phyloP scores from a whole-genome alignment of 1,140 invertebrate genomes.

The Colletes latitarsis region DNA sequence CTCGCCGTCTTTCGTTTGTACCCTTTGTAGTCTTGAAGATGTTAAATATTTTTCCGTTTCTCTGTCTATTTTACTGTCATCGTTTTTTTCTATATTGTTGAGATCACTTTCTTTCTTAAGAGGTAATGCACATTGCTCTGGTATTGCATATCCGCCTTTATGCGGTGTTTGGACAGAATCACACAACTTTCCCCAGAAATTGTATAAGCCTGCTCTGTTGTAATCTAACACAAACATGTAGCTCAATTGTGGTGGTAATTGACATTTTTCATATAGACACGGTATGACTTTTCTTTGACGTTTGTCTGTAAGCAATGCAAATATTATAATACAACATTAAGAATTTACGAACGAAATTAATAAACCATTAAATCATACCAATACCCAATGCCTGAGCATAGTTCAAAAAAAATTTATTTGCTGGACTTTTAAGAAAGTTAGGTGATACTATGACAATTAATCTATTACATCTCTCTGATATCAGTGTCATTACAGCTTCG shows the following conservation, averaged over 20 bases:
- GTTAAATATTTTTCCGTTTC: background rate
- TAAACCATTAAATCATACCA: conserved; percentile 78
- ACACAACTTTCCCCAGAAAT: conserved; percentile 84
- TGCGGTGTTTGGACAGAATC: conserved; percentile 76
- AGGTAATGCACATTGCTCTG: background rate
- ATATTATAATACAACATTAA: background rate
- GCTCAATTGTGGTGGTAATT: conserved; percentile 82
- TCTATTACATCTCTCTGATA: conserved; percentile 87
- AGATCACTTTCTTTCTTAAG: background rate
- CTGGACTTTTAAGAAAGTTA: conserved; percentile 86
- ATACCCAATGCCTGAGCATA: conserved; percentile 89
- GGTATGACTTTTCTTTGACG: conserved; percentile 85
- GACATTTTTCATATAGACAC: conserved; percentile 83
- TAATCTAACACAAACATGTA: conserved; percentile 83
- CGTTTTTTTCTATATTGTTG: conserved; percentile 11
- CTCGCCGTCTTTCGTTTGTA: background rate
- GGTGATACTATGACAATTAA: conserved; percentile 88
- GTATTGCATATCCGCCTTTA: background rate
- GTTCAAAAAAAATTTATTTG: conserved; percentile 87
- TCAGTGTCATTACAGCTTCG: conserved; percentile 86
- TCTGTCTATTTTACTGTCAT: background rate
- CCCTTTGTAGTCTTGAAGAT: background rate
- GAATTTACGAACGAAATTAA: background rate
- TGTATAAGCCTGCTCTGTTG: conserved; percentile 80
- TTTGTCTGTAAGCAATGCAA: conserved; percentile 78